Conservation (phyloP, 2,797 vertebrate genomes). For the Rhynchotus rufescens region DNA sequence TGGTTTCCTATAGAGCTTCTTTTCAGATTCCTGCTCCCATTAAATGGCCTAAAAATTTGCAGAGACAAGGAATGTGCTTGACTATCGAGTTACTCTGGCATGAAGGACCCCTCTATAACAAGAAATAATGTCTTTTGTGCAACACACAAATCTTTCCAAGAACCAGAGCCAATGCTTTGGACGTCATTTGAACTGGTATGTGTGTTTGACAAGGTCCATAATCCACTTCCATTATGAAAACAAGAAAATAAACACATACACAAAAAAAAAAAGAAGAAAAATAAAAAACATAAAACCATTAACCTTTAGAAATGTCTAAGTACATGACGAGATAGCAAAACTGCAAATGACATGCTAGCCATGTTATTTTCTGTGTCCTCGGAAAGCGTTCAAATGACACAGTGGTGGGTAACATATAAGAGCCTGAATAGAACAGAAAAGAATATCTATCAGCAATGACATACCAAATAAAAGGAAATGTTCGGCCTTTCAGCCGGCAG, state of each 20-base stretch:
- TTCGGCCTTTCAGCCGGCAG: background rate
- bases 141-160: background rate
- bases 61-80: background rate
- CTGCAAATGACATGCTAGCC: background rate
- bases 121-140: background rate
- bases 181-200: background rate
- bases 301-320: background rate
- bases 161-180: background rate
- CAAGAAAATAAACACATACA: background rate
- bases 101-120: background rate
- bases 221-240: background rate
- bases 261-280: background rate
- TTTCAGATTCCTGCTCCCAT: background rate
- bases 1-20: background rate
- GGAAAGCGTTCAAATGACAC: background rate
- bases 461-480: slow-evolving; percentile 1
- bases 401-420: background rate
- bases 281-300: background rate
- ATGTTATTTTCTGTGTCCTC: background rate
- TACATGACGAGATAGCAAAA: background rate
- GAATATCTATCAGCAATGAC: background rate
- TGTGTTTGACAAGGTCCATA: background rate
- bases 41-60: background rate
- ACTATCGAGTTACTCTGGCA: background rate
- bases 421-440: background rate